Evolutionary conservation across 2,113 vertebrate genomes (phyloP), one percentile per base, ranked within the genome.

Genomic region (Gallinago jamesoni): DNA sequence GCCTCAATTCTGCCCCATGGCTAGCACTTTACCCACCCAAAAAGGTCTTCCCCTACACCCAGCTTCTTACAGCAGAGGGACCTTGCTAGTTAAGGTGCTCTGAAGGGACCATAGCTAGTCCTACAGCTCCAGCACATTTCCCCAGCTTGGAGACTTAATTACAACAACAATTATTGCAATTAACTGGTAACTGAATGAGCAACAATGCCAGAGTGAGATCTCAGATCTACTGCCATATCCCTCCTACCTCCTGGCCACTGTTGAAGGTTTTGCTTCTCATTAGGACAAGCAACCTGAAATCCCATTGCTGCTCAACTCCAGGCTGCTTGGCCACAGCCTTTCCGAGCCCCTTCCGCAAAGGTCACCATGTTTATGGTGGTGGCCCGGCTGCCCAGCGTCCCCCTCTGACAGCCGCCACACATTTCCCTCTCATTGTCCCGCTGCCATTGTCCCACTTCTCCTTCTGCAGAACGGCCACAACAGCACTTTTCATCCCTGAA

Each of bases 401-500:
- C 80, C 31, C 53, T 86, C 45, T 27, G 35, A 56, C 43, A 63
- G 33, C 84, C 14, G 2, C 63, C 60, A 31, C 39, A 53, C 10
- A 3, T 84, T 77, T 50, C 75, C 68, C 55, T 76, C n/a, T 53
- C 64, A 67, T 95, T 89, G 94, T 89, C 78, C 50, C 30, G 6
- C n/a, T 9, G 68, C 69, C 88, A 93, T 96, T 94, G 81, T 96
- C 62, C 67, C 8, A 1, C 48, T 66, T 94, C 56, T 90, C 62
- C 87, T 96, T 84, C 56, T 90, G 87, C 94, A 97, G 92, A 93
- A 95, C 55, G 55, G 97, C 90, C 95, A 86, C 91, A 68, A 76
- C 87, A 90, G 94, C 97, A 87, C 95, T 97, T 97, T 93, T 83
- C 84, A 91, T 90, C 90, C 96, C 94, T 90, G 94, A 96, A 97